Evolutionary conservation across 1,140 invertebrate species (phyloP).

Genomic region (Meteorus sp.): DNA sequence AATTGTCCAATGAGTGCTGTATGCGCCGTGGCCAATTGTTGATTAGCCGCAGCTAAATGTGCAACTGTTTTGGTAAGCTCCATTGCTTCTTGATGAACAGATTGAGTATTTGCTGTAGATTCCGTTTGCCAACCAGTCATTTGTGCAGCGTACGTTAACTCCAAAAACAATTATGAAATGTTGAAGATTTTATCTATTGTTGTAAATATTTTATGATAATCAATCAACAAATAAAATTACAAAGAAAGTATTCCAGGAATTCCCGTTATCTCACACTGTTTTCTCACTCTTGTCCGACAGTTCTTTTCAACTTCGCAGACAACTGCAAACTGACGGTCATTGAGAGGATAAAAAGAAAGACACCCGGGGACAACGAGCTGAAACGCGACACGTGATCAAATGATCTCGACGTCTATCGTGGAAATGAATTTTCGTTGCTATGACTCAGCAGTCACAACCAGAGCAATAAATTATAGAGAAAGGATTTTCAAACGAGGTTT

Average conservation of each 20-base stretch:
- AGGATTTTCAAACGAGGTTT: no score
- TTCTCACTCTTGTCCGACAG: not conserved
- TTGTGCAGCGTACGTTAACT: conserved; percentile 41
- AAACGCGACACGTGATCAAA: conserved; percentile 35
- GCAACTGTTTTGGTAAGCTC: conserved; percentile 47
- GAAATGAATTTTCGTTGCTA: conserved; percentile 34
- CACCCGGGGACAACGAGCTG: conserved; percentile 3
- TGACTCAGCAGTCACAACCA: conserved; percentile 41
- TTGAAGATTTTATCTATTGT: no score
- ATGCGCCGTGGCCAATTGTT: conserved; percentile 48
- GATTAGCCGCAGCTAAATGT: conserved; percentile 49
- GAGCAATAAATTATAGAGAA: not conserved
- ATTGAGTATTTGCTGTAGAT: conserved; percentile 24
- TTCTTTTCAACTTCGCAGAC: conserved; percentile 19
- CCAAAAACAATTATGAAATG: conserved; percentile 35
- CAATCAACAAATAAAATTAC: not conserved
- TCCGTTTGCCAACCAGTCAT: conserved; percentile 43
- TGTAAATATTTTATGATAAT: no score
- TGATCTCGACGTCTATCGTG: conserved; percentile 34
- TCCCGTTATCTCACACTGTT: not conserved
- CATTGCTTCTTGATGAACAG: conserved; percentile 35
- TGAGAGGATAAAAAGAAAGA: not conserved
- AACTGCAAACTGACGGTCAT: conserved; percentile 23
- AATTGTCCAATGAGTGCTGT: conserved; percentile 45
- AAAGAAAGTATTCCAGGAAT: no score